Percentiles rank a stretch among this genome's conserved stretches.
These are phyloP conservation scores for Meganola albula DNA, from an alignment of 2,888 invertebrate genomes.

Conservation along the genomic window DNA sequence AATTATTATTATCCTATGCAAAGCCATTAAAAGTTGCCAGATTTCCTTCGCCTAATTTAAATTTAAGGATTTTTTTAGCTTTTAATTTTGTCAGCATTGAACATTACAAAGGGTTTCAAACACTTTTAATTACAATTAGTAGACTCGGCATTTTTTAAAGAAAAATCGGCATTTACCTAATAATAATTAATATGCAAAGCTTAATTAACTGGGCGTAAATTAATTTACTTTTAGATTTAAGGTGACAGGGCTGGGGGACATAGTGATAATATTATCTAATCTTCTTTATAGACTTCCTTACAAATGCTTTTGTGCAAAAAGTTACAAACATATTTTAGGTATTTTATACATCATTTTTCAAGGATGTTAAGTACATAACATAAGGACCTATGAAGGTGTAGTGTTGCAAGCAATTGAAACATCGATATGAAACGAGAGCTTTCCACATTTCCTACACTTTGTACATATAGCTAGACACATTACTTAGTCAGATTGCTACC, in stretches of 20 bases:
- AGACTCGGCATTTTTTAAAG: slow-evolving; percentile 52
- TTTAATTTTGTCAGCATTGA: slow-evolving; percentile 39
- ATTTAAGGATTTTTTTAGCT: slow-evolving; percentile 29
- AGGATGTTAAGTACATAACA: too few species aligned
- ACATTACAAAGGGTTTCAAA: slow-evolving; percentile 51
- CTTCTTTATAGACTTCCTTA: too few species aligned
- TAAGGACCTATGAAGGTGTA: slow-evolving; percentile 12
- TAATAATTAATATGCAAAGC: slow-evolving; percentile 65
- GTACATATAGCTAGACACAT: slow-evolving; percentile 55
- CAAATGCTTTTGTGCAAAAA: too few species aligned
- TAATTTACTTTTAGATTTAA: slow-evolving; percentile 47
- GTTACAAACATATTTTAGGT: too few species aligned
- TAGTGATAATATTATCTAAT: too few species aligned
- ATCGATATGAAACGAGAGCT: slow-evolving; percentile 27
- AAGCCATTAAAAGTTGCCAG: too few species aligned
- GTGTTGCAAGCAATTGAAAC: slow-evolving; percentile 18
- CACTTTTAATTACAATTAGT: slow-evolving; percentile 60
- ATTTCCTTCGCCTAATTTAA: slow-evolving; percentile 24
- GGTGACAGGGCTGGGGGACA: slow-evolving; percentile 36
- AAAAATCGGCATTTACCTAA: slow-evolving; percentile 48
- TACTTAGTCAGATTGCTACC: slow-evolving; percentile 71
- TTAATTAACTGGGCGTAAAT: slow-evolving; percentile 57
- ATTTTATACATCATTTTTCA: too few species aligned
- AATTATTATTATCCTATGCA: too few species aligned
- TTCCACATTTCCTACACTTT: slow-evolving; percentile 25